Conservation (phyloP, 2,888 invertebrate species). For the Drosophila anomalata region DNA sequence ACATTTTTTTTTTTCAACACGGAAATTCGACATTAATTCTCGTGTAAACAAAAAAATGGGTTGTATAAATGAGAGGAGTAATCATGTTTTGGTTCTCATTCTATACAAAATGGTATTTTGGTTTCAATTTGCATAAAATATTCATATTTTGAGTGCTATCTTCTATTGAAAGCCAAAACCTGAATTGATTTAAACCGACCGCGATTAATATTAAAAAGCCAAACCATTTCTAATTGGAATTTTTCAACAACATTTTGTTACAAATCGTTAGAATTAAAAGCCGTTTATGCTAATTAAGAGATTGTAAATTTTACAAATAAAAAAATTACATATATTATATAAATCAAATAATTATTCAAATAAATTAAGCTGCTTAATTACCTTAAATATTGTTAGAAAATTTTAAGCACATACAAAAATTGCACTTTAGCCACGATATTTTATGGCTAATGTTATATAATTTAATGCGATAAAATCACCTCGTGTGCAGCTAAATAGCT, state of each 20-base stretch:
- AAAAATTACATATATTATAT: neutral
- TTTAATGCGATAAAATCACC: neutral
- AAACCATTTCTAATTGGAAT: neutral
- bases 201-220: neutral
- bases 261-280: neutral
- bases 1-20: neutral
- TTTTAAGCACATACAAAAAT: neutral
- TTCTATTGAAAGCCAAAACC: neutral
- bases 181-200: neutral
- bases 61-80: neutral
- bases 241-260: neutral
- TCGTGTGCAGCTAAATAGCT: conserved; percentile 12
- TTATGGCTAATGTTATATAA: conserved; percentile 2
- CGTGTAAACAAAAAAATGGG: neutral
- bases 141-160: neutral
- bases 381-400: neutral
- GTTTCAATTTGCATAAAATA: neutral
- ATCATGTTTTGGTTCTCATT: neutral
- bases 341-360: neutral
- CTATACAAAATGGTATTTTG: neutral
- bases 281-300: neutral
- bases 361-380: neutral
- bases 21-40: conserved; percentile 1
- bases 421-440: neutral
- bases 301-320: conserved; percentile 1